A percentile compares a stretch with the other conserved stretches of the same genome.
Conservation (phyloP, 2,797 vertebrate species). For the Gouania willdenowi region DNA sequence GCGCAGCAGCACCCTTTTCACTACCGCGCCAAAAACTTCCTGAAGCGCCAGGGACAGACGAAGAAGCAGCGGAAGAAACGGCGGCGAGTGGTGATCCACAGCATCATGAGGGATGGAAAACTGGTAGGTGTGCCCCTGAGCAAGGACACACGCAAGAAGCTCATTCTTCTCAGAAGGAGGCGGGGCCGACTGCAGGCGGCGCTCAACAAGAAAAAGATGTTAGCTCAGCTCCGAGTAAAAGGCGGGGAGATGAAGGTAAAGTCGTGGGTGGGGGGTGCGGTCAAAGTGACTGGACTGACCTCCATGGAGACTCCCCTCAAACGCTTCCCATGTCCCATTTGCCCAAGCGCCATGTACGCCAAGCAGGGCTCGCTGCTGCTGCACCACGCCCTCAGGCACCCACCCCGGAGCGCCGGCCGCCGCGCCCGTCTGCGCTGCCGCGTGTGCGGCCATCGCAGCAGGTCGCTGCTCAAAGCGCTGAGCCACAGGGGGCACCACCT, state of each 20-base stretch:
- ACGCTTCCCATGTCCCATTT: slow-evolving; percentile 75
- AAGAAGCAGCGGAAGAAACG: slow-evolving; percentile 69
- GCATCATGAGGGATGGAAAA: slow-evolving; percentile 68
- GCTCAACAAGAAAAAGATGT: slow-evolving; percentile 69
- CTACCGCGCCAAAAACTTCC: slow-evolving; percentile 66
- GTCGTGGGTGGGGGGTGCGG: slow-evolving; percentile 65
- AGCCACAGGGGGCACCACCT: slow-evolving; percentile 73
- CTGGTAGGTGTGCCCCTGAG: slow-evolving; percentile 69
- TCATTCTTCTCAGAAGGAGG: slow-evolving; percentile 54
- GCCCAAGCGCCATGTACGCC: slow-evolving; percentile 70
- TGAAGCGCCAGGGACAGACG: slow-evolving; percentile 50
- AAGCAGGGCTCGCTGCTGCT: slow-evolving; percentile 65
- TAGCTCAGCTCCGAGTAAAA: slow-evolving; percentile 66
- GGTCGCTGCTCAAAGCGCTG: slow-evolving; percentile 67
- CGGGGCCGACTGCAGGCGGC: slow-evolving; percentile 64
- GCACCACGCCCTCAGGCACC: slow-evolving; percentile 70
- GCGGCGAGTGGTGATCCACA: slow-evolving; percentile 69
- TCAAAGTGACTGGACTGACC: slow-evolving; percentile 63
- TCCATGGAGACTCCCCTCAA: slow-evolving; percentile 70
- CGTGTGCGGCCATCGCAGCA: slow-evolving; percentile 64
- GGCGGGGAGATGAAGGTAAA: slow-evolving; percentile 47
- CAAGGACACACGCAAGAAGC: slow-evolving; percentile 65
- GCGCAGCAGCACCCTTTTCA: slow-evolving; percentile 61
- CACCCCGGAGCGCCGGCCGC: slow-evolving; percentile 52
- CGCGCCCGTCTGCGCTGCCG: slow-evolving; percentile 66